Percentiles rank a stretch among this genome's conserved stretches.
phyloP scores from a whole-genome alignment of 1,140 invertebrate species.

The Pissodes strobi region DNA sequence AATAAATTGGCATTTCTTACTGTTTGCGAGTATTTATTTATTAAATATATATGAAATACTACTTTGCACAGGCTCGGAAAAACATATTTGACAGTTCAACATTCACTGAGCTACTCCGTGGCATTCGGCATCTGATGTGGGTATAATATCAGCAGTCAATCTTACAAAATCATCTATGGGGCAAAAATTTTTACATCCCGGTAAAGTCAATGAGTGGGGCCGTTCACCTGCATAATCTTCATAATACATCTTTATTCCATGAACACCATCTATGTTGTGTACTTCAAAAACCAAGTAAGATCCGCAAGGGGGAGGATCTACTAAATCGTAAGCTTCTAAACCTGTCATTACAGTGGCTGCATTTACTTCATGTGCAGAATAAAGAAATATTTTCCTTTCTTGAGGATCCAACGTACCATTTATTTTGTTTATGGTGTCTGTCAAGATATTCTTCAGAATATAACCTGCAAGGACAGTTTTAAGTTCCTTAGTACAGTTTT shows the following conservation, averaged over 20 bases:
- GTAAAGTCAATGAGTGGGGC: slow-evolving; percentile 5
- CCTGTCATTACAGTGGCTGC: slow-evolving; percentile 34
- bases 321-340: slow-evolving; percentile 36
- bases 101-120: no score
- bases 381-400: slow-evolving; percentile 35
- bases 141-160: slow-evolving; percentile 19
- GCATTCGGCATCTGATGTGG: slow-evolving; percentile 12
- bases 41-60: no score
- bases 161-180: slow-evolving; percentile 19
- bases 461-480: slow-evolving; percentile 27
- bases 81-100: no score
- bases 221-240: neutral
- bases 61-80: no score
- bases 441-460: slow-evolving; percentile 28
- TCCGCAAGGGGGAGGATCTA: slow-evolving; percentile 45
- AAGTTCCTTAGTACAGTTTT: slow-evolving; percentile 11
- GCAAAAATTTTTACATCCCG: slow-evolving; percentile 19
- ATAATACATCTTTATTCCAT: slow-evolving; percentile 36
- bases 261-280: slow-evolving; percentile 31
- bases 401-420: slow-evolving; percentile 19
- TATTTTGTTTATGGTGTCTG: slow-evolving; percentile 23
- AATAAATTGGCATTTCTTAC: no score
- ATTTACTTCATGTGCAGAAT: slow-evolving; percentile 42
- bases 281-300: slow-evolving; percentile 41
- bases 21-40: no score